Conservation (phyloP, 2,797 vertebrate genomes). For the Ispidina picta region DNA sequence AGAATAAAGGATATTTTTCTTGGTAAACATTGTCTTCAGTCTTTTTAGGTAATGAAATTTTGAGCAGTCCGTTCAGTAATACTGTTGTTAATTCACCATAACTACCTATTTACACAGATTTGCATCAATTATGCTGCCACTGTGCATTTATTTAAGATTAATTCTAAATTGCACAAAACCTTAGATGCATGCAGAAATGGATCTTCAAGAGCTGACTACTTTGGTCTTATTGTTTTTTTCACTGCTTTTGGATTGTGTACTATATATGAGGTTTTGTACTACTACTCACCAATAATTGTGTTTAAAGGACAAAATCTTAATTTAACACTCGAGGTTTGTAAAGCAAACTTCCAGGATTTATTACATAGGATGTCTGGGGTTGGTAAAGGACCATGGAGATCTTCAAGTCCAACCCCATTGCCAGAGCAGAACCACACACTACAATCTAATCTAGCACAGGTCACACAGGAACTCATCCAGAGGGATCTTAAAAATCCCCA, state of each 20-base stretch:
- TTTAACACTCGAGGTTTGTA: neutral
- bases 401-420: too few species aligned
- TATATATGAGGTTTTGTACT: neutral
- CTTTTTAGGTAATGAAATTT: slow-evolving; percentile 63
- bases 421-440: too few species aligned
- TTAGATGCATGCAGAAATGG: slow-evolving; percentile 20
- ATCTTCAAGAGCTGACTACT: neutral
- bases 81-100: slow-evolving; percentile 57
- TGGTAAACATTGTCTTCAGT: slow-evolving; percentile 49
- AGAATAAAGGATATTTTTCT: slow-evolving; percentile 61
- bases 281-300: neutral
- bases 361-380: too few species aligned
- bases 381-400: too few species aligned
- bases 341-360: neutral
- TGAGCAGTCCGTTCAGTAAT: slow-evolving; percentile 35
- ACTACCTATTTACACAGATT: slow-evolving; percentile 62
- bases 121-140: slow-evolving; percentile 66
- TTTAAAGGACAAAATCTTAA: neutral
- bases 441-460: too few species aligned
- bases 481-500: too few species aligned
- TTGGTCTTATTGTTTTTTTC: neutral
- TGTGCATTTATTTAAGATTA: slow-evolving; percentile 62
- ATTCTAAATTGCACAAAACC: slow-evolving; percentile 60
- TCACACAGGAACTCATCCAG: too few species aligned
- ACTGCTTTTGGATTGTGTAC: neutral